Conservation (phyloP, 2,113 vertebrate genomes). For the Otis tarda region DNA sequence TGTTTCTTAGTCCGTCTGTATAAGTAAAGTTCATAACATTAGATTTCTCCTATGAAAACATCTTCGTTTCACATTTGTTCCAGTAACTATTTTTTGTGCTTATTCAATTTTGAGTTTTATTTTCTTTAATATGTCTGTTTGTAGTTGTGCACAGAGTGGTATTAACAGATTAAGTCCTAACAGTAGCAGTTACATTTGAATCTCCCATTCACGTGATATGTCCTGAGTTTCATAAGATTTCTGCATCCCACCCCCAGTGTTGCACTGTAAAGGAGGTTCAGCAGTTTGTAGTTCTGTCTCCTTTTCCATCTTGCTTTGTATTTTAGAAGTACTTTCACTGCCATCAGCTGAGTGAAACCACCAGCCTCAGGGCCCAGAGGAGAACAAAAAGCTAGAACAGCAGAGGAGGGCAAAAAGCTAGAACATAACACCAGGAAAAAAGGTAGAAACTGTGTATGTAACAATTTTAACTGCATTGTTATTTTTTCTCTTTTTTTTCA, state of each 20-base stretch:
- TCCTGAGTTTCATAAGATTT: neutral
- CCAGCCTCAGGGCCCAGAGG: neutral
- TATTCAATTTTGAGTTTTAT: neutral
- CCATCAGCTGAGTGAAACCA: neutral
- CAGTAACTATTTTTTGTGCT: neutral
- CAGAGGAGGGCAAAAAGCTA: neutral
- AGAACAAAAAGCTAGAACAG: neutral
- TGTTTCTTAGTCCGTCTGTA: neutral
- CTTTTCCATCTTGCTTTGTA: neutral
- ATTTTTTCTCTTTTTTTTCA: neutral
- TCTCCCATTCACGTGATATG: neutral
- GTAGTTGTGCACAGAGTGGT: neutral
- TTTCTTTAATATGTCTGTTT: neutral
- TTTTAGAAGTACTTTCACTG: neutral
- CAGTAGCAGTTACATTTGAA: neutral
- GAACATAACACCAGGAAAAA: neutral
- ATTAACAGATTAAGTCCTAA: neutral
- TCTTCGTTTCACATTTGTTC: neutral
- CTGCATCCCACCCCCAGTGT: accelerated
- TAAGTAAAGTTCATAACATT: neutral
- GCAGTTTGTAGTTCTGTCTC: neutral
- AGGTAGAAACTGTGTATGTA: neutral
- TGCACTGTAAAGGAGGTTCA: neutral
- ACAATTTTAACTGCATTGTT: neutral
- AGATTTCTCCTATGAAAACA: neutral